Conservation (phyloP, 2,113 vertebrate species). For the Halcyon senegalensis region DNA sequence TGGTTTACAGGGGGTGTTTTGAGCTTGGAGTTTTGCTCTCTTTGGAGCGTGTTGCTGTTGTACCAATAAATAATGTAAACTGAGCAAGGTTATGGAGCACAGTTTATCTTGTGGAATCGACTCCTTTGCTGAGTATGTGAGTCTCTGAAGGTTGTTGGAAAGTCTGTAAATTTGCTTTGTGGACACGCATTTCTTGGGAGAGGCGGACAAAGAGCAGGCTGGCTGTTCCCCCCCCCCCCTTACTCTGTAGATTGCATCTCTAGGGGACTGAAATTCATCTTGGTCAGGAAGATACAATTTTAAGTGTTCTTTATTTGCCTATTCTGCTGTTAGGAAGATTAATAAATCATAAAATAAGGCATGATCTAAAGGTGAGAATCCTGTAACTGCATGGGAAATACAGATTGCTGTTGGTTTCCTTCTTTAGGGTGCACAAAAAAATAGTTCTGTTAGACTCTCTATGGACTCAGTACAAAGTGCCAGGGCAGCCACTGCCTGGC, state of each 20-base stretch:
- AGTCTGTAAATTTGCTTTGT: not conserved
- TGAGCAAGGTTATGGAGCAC: not conserved
- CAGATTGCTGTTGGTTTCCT: not conserved
- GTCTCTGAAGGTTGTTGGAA: not conserved
- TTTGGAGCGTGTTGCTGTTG: not conserved
- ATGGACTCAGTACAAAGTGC: not conserved
- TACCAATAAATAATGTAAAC: not conserved
- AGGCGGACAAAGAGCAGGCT: not conserved
- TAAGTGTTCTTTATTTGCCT: not conserved
- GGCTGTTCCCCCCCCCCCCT: not conserved
- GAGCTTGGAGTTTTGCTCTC: not conserved
- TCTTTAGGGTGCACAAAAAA: not conserved
- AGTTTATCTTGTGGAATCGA: not conserved
- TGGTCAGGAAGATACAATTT: not conserved
- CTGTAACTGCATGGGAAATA: not conserved
- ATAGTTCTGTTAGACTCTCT: not conserved
- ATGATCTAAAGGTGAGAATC: not conserved
- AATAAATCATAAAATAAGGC: not conserved
- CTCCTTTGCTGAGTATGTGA: not conserved
- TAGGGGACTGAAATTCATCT: not conserved
- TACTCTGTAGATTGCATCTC: not conserved
- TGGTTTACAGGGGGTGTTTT: not conserved
- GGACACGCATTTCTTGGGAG: not conserved
- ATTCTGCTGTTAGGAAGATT: not conserved
- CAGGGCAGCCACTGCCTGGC: not conserved